Evolutionary conservation across 2,113 vertebrate genomes (phyloP).

Genomic region (Tylochromis polylepis): DNA sequence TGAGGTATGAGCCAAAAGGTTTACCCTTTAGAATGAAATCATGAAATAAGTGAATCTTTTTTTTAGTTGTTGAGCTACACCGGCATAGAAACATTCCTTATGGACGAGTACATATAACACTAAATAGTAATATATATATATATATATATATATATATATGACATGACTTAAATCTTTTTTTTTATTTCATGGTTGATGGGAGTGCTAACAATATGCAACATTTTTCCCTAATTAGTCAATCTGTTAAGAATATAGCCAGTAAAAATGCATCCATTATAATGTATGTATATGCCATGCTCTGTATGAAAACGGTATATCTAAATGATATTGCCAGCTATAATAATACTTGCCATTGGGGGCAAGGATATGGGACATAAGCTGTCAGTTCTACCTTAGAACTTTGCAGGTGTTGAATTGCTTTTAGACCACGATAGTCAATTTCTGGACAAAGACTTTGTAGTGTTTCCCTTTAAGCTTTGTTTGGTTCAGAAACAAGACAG

Average conservation of each 20-base stretch:
- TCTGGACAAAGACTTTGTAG: slow-evolving; percentile 64
- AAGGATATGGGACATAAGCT: slow-evolving; percentile 35
- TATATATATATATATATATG: slow-evolving; percentile 1
- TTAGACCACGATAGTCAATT: slow-evolving; percentile 47
- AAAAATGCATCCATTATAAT: slow-evolving; percentile 6
- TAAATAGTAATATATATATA: neutral
- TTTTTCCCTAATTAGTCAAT: slow-evolving; percentile 7
- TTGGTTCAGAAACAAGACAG: slow-evolving; percentile 69
- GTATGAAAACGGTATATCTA: neutral
- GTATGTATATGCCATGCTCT: neutral
- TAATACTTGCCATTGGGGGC: slow-evolving; percentile 22
- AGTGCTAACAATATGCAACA: neutral
- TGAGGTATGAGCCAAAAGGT: neutral
- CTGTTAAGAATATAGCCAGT: slow-evolving; percentile 4
- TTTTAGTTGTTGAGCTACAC: neutral
- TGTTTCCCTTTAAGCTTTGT: slow-evolving; percentile 69
- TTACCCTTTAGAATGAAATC: neutral
- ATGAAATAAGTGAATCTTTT: neutral
- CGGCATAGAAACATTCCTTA: neutral
- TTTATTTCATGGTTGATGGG: slow-evolving; percentile 8
- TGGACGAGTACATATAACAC: neutral
- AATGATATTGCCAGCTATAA: slow-evolving; percentile 12
- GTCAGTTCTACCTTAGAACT: slow-evolving; percentile 41
- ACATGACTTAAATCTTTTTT: slow-evolving; percentile 2
- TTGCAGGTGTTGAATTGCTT: slow-evolving; percentile 41